A percentile compares a stretch with the other conserved stretches of the same genome.
Evolutionary conservation across 1,140 invertebrate species (phyloP).

Genomic region (Philopotamus ludificatus): DNA sequence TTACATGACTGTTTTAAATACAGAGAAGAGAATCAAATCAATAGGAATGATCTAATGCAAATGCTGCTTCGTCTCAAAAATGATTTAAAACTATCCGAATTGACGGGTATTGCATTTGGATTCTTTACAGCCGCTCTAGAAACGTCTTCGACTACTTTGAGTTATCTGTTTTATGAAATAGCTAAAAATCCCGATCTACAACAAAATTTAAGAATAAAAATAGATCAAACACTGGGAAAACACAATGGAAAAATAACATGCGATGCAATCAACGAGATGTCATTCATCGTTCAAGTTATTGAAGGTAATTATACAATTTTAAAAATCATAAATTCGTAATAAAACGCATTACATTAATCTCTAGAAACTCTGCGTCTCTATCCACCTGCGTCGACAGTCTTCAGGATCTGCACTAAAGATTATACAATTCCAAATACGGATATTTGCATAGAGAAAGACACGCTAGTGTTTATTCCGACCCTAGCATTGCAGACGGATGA

Average conservation of each 20-base stretch:
- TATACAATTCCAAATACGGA: conserved; percentile 54
- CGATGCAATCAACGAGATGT: conserved; percentile 51
- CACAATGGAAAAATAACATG: conserved; percentile 47
- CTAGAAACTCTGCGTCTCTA: conserved; percentile 55
- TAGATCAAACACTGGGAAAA: conserved; percentile 48
- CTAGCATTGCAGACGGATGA: conserved; percentile 52
- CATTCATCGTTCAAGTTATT: conserved; percentile 55
- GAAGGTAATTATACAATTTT: conserved; percentile 43
- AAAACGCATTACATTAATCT: conserved; percentile 19
- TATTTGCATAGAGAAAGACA: conserved; percentile 53
- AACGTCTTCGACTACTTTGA: conserved; percentile 57
- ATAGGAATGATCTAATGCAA: conserved; percentile 60
- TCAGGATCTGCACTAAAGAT: conserved; percentile 50
- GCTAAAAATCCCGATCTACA: conserved; percentile 57
- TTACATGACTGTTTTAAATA: conserved; percentile 52
- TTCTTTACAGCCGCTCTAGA: conserved; percentile 61
- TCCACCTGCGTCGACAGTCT: conserved; percentile 50
- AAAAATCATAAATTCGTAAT: background rate
- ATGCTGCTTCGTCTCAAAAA: conserved; percentile 44
- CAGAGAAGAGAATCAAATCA: conserved; percentile 46
- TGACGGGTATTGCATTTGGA: conserved; percentile 47
- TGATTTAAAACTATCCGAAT: conserved; percentile 7
- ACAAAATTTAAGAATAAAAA: conserved; percentile 57
- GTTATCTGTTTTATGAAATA: conserved; percentile 50
- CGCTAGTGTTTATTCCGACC: conserved; percentile 58